Evolutionary conservation across 2,113 vertebrate species (phyloP), one percentile per base, ranked within the genome.

Genomic region (Pteropus alecto): DNA sequence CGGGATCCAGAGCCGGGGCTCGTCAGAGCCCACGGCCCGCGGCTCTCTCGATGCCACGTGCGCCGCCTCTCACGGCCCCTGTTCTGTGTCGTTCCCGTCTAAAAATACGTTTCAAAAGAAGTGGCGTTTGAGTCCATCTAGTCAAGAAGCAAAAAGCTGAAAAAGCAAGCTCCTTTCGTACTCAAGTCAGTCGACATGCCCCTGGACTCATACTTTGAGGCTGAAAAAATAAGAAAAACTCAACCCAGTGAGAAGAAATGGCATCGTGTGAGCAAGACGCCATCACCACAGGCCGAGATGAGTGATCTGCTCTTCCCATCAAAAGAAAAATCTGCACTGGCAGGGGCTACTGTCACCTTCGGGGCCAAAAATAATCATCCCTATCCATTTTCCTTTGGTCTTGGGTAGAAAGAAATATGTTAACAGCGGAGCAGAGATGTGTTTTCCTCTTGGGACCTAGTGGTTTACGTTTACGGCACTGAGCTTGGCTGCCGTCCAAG

Each of bases 21-120:
- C 21, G 3, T 6, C 19, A 22, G 61, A 54, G 13, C 48, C 51
- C n/a, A 0, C 0, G 5, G 21, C 26, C 4, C 48, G 0, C 0
- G 46, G 71, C n/a, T 63, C 71, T 70, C 38, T 11, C 2, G 2
- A 3, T 8, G 54, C 43, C n/a, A 26, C 0, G 28, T 8, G 5
- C 43, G 1, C 46, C 35, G 68, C 26, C 46, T 74, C 78, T 7
- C 22, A 8, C 24, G 60, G 24, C 10, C 56, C 18, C 13, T 14
- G 14, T 41, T 73, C 73, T 21, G 13, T 38, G 33, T 18, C 1
- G 28, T 48, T 77, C 35, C 46, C 43, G 0, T 61, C 56, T 26
- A 82, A 87, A 76, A 76, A 38, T 5, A 93, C 2, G 9, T 26
- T 28, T 83, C 46, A 14, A 71, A 41, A 46, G 46, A 60, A 15